Evolutionary conservation across 2,888 invertebrate genomes (phyloP).

Genomic region (Melinopterus prodromus): DNA sequence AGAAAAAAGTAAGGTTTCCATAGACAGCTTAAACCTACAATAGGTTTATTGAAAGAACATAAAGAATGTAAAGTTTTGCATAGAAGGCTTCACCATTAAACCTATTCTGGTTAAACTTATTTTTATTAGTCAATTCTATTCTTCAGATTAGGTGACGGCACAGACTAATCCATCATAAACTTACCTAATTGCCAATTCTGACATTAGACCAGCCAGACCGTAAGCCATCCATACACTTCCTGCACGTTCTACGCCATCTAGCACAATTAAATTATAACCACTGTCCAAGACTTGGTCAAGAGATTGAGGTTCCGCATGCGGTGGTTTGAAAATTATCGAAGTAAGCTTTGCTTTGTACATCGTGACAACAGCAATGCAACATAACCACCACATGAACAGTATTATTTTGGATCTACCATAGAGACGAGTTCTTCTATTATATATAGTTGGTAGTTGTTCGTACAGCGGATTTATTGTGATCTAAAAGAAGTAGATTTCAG

Average conservation of each 20-base stretch:
- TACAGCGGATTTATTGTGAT: not conserved
- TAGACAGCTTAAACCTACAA: no score
- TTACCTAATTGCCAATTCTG: not conserved
- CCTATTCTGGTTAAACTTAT: no score
- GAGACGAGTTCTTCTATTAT: not conserved
- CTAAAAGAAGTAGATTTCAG: not conserved
- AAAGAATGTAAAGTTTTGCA: no score
- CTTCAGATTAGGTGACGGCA: not conserved
- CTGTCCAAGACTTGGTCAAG: conserved; percentile 41
- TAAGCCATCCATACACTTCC: not conserved
- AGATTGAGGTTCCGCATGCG: conserved; percentile 41
- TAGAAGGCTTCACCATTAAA: no score
- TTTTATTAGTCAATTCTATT: no score
- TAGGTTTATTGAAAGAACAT: no score
- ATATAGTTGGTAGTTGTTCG: not conserved
- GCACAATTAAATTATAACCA: conserved; percentile 40
- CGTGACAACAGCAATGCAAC: conserved; percentile 39
- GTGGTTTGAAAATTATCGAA: conserved; percentile 42
- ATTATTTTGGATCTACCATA: conserved; percentile 18
- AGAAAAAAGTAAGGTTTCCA: no score
- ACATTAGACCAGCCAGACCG: not conserved
- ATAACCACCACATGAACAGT: conserved; percentile 40
- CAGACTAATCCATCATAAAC: not conserved
- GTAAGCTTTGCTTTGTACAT: conserved; percentile 46
- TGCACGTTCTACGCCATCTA: conserved; percentile 12